Percentiles rank a stretch among this genome's conserved stretches.
Evolutionary conservation across 2,888 invertebrate genomes (phyloP).

Genomic region (Parnassius mnemosyne): DNA sequence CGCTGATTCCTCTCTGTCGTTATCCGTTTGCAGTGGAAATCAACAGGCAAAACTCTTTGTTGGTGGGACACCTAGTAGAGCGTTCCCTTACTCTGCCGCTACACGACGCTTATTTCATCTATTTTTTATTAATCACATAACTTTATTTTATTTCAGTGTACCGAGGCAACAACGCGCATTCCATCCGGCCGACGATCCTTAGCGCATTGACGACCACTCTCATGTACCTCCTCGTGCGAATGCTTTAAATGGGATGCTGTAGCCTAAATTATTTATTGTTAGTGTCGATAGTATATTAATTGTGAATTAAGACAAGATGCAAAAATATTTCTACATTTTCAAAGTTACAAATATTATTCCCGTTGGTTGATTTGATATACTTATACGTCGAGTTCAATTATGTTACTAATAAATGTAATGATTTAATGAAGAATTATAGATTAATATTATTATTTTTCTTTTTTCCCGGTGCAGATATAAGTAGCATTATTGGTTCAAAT

Average conservation of each 20-base stretch:
- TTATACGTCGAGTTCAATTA: background rate
- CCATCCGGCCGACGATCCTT: constrained; percentile 43
- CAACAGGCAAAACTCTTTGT: too few species aligned
- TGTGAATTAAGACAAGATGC: constrained; percentile 21
- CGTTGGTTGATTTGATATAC: constrained; percentile 3
- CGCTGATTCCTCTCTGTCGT: too few species aligned
- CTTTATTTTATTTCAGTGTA: constrained; percentile 53
- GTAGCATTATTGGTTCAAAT: too few species aligned
- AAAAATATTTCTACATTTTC: background rate
- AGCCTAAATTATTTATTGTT: constrained; percentile 66
- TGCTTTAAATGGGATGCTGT: constrained; percentile 51
- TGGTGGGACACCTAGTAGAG: too few species aligned
- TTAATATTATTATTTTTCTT: too few species aligned
- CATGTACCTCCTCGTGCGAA: constrained; percentile 70
- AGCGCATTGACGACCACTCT: constrained; percentile 48
- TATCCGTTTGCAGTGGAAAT: too few species aligned
- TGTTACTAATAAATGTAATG: too few species aligned
- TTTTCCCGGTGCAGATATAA: too few species aligned
- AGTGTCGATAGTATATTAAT: constrained; percentile 48
- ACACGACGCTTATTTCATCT: too few species aligned
- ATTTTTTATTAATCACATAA: background rate
- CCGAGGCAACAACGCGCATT: constrained; percentile 42
- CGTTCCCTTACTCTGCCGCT: too few species aligned
- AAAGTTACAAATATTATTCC: background rate
- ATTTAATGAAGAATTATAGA: too few species aligned